Conservation (phyloP, 2,113 vertebrate species). For the Pantherophis guttatus region DNA sequence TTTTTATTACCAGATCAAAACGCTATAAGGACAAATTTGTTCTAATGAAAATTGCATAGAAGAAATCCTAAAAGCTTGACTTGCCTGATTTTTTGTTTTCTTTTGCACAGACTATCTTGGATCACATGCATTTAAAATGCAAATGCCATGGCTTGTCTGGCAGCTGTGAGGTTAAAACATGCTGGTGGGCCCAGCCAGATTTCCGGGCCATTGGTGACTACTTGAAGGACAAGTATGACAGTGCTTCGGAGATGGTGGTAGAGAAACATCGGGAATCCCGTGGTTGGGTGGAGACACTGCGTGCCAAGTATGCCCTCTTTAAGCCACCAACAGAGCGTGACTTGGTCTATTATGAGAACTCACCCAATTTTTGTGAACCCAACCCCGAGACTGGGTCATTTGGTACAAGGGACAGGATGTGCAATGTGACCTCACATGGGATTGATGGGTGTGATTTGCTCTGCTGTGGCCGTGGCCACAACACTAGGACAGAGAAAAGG, state of each 20-base stretch:
- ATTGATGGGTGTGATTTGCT: slow-evolving; percentile 97
- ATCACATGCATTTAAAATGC: slow-evolving; percentile 97
- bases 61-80: background rate
- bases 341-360: slow-evolving; percentile 96
- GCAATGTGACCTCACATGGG: slow-evolving; percentile 95
- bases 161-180: slow-evolving; percentile 98
- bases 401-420: slow-evolving; percentile 90
- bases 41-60: background rate
- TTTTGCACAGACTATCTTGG: slow-evolving; percentile 86
- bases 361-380: slow-evolving; percentile 97
- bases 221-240: slow-evolving; percentile 98
- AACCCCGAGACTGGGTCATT: slow-evolving; percentile 96
- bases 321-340: slow-evolving; percentile 95
- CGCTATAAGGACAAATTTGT: background rate
- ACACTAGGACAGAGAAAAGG: slow-evolving; percentile 96
- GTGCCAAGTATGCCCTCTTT: slow-evolving; percentile 94
- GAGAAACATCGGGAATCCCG: slow-evolving; percentile 95
- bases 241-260: slow-evolving; percentile 97
- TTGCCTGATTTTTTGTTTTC: background rate
- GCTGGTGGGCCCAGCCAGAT: slow-evolving; percentile 97
- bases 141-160: slow-evolving; percentile 96
- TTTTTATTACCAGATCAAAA: background rate
- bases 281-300: slow-evolving; percentile 95
- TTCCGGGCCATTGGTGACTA: slow-evolving; percentile 94
- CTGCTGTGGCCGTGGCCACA: slow-evolving; percentile 95